Base-by-base conservation (phyloP, 2,888 invertebrate species). In the Scaptomyza cyrtandrae region DNA sequence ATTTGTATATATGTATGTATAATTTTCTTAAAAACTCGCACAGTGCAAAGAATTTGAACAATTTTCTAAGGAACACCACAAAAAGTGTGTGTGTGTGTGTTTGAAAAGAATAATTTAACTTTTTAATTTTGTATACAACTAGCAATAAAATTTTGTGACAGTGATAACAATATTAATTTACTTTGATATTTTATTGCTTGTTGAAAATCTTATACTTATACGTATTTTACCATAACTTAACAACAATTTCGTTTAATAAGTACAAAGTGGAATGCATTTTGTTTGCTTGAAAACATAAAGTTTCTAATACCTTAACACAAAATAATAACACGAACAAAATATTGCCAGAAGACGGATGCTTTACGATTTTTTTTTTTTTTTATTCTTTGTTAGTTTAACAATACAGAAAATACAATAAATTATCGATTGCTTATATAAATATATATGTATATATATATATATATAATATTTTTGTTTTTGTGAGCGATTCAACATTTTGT, bases 321-420 rank as follows among this genome's bases (percentile, higher is more conserved):
- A 64, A 59, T 71, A 56, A 16, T 13, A 35, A 35, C 5, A 37
- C 37, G 41, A 59, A 14, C 27, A 29, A 59, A 46, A 74, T 86
- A 81, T 86, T 84, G 85, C 87, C 78, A 80, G 75, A 73, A 86
- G 79, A 82, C 84, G 86, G 81, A 80, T 76, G 59, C 50, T 54
- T 59, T 54, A 35, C 50, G 50, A 43, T 48, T 39, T 48, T 45
- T 31, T 33, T 39, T 39, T 46, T 43, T 31, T 49, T 39, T n/a
- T 6, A 2, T 6, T 39, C 14, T 10, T 52, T 70, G 50, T 60
- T 56, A 44, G 64, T 70, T 45, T 54, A 67, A 71, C 48, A 69
- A 69, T 77, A 86, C 62, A 70, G 78, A 80, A 86, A 83, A 70
- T 80, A 75, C 72, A 73, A 79, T 78, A 66, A 72, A 53, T 75